Conservation (phyloP, 2,113 vertebrate species). For the Gymnarchus niloticus region DNA sequence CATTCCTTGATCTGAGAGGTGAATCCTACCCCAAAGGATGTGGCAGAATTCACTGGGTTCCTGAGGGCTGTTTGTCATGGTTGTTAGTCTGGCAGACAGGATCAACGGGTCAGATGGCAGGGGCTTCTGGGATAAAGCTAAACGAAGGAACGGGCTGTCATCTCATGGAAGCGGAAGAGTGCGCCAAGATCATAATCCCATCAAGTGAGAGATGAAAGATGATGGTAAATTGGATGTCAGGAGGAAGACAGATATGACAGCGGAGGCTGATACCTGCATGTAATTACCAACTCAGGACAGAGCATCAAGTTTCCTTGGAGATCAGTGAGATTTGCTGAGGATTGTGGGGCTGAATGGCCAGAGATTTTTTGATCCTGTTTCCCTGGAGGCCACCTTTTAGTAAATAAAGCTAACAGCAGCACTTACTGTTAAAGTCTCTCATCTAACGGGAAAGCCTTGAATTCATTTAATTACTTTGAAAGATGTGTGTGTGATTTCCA, state of each 20-base stretch:
- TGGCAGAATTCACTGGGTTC: background rate
- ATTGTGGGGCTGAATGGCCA: background rate
- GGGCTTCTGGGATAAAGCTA: background rate
- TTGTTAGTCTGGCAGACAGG: background rate
- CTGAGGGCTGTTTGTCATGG: background rate
- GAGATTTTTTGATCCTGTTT: background rate
- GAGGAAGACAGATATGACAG: background rate
- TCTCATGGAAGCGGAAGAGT: background rate
- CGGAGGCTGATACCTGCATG: background rate
- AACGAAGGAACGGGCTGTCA: background rate
- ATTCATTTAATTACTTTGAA: background rate
- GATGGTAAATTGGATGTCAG: background rate
- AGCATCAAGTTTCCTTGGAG: constrained; percentile 9
- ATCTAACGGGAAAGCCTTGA: background rate
- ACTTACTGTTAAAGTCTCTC: background rate
- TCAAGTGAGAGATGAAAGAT: background rate
- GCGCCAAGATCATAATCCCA: background rate
- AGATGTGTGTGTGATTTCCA: background rate
- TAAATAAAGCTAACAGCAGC: background rate
- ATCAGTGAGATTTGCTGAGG: background rate
- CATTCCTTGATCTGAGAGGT: background rate
- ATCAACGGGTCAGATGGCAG: background rate
- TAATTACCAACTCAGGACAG: background rate
- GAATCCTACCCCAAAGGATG: background rate
- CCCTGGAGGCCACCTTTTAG: background rate